These are phyloP conservation scores for Acropora yongei DNA, from an alignment of 64 coral and sea anemone species.

Conservation along the genomic window DNA sequence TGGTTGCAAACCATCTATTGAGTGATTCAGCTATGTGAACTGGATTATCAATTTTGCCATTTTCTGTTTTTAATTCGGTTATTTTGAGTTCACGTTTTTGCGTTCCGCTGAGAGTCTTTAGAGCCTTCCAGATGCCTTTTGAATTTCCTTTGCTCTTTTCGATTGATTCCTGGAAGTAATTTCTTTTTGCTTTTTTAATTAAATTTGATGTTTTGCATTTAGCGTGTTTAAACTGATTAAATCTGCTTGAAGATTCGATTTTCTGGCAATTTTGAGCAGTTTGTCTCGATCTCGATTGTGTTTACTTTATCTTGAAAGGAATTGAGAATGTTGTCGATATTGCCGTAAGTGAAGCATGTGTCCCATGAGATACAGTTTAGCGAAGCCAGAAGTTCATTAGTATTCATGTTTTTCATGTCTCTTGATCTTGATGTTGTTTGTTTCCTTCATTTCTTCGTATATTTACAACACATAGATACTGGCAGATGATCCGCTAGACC, in stretches of 20 bases:
- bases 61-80: too few relatives aligned
- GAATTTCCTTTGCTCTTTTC: constrained; percentile 66
- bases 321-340: constrained; percentile 36
- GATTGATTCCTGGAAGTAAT: constrained; percentile 33
- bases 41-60: background rate
- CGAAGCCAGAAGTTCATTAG: background rate
- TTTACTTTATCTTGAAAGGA: constrained; percentile 34
- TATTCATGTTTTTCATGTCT: constrained; percentile 66
- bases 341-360: constrained; percentile 18
- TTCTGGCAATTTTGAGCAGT: constrained; percentile 54
- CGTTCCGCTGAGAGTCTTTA: constrained; percentile 23
- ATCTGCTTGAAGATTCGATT: background rate
- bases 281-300: constrained; percentile 22
- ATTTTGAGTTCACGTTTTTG: background rate
- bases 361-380: constrained; percentile 47
- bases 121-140: constrained; percentile 59
- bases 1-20: too few relatives aligned
- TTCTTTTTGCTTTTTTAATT: constrained; percentile 55
- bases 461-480: constrained; percentile 61
- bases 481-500: constrained; percentile 75
- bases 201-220: constrained; percentile 26
- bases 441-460: constrained; percentile 2
- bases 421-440: constrained; percentile 7
- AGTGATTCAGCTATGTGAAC: background rate
- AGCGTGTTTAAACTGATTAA: constrained; percentile 9